Conservation (phyloP, 2,113 vertebrate genomes). For the Pyrgilauda ruficollis region DNA sequence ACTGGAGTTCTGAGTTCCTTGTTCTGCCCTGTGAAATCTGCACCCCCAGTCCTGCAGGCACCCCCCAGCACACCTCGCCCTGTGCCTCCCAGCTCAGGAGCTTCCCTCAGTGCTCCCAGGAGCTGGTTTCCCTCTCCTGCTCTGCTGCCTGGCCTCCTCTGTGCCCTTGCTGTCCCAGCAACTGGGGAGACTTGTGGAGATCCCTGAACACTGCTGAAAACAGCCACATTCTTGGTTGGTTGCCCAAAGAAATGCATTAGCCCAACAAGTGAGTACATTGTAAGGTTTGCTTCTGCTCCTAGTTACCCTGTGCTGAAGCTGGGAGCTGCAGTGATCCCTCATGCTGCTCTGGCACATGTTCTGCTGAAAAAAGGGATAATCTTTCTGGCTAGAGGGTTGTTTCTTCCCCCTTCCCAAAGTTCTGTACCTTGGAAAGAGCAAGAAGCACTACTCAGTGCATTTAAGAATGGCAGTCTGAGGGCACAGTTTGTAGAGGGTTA, state of each 20-base stretch:
- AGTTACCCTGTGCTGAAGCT: neutral
- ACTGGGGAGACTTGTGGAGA: rapidly evolving
- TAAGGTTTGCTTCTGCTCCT: neutral
- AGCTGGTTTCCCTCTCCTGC: neutral
- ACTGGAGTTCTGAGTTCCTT: neutral
- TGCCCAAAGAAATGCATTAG: neutral
- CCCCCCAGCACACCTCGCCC: neutral
- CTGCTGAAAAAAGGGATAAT: neutral
- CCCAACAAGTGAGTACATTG: neutral
- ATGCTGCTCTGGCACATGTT: neutral
- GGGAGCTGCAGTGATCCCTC: neutral
- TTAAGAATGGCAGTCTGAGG: neutral
- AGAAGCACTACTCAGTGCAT: neutral
- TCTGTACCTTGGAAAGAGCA: neutral
- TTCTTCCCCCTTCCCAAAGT: neutral
- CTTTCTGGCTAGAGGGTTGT: neutral
- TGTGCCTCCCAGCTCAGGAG: rapidly evolving
- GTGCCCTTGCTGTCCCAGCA: neutral
- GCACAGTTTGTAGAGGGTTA: too few relatives aligned
- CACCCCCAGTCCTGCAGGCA: neutral
- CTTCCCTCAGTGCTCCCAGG: neutral
- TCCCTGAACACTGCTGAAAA: neutral
- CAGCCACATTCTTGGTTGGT: neutral
- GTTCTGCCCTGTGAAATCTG: neutral
- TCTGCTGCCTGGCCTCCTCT: neutral